Percentiles rank a stretch among this genome's conserved stretches.
Evolutionary conservation across 2,888 invertebrate species (phyloP).

Genomic region (Laothoe populi): DNA sequence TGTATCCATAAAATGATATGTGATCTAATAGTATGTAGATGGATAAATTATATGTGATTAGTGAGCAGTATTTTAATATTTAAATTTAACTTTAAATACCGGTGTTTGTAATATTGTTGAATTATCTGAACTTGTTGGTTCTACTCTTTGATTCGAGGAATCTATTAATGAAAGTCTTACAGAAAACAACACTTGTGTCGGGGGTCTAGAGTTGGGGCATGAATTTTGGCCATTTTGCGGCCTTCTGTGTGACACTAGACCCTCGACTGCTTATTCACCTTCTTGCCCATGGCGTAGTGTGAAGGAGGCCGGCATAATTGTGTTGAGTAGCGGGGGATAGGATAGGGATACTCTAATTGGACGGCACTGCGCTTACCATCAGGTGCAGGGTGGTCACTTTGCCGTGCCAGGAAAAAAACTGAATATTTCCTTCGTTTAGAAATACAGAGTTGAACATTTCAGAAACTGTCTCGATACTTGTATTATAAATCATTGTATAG

Average conservation of each 20-base stretch:
- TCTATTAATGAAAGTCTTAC: background rate
- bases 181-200: constrained; percentile 4
- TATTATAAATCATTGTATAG: constrained; percentile 13
- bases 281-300: no score
- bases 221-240: no score
- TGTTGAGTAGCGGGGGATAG: no score
- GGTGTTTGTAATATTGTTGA: no score
- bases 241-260: no score
- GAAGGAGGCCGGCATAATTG: no score
- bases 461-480: background rate
- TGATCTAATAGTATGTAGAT: background rate
- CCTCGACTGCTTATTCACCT: no score
- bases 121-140: background rate
- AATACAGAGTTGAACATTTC: background rate
- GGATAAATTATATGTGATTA: background rate
- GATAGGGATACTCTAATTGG: no score
- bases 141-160: background rate
- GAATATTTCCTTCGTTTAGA: background rate
- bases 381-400: no score
- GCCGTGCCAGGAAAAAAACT: no score
- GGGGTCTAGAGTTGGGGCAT: no score
- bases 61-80: background rate
- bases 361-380: no score
- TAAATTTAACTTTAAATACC: background rate
- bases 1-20: background rate